Conservation (phyloP, 2,797 vertebrate genomes). For the Schizopygopsis malacanthus region DNA sequence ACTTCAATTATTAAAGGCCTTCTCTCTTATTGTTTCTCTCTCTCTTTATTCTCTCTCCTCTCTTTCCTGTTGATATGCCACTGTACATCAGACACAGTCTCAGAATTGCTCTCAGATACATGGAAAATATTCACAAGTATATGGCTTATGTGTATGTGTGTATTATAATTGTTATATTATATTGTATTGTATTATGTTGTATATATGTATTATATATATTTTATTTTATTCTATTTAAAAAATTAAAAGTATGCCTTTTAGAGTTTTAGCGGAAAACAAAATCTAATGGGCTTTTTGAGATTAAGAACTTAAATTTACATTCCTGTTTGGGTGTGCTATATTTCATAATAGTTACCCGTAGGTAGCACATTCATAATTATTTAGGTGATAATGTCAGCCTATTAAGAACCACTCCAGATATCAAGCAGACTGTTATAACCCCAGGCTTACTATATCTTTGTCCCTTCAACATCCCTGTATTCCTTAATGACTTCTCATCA, state of each 20-base stretch:
- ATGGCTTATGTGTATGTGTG: not conserved
- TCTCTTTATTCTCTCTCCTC: not conserved
- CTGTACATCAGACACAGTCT: not conserved
- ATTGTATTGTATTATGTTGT: not conserved
- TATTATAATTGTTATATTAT: no score
- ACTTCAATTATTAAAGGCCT: constrained; percentile 1
- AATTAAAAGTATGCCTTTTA: not conserved
- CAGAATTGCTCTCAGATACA: not conserved
- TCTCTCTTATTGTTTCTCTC: not conserved
- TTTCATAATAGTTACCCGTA: not conserved
- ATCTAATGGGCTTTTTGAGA: not conserved
- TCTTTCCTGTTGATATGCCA: not conserved
- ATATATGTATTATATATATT: not conserved
- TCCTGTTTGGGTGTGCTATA: not conserved
- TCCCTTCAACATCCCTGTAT: constrained; percentile 10
- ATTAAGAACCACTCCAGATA: not conserved
- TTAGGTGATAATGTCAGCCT: not conserved
- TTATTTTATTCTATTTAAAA: not conserved
- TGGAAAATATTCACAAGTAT: not conserved
- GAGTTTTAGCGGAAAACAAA: not conserved
- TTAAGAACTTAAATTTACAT: not conserved
- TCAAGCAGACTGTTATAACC: not conserved
- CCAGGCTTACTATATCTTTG: constrained; percentile 27
- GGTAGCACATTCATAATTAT: constrained; percentile 8
- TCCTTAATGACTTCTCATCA: constrained; percentile 20